Percentiles rank a stretch among this genome's conserved stretches.
These are phyloP conservation scores for Hyperoodon ampullatus DNA, from an alignment of 2,113 vertebrate species.

Conservation along the genomic window DNA sequence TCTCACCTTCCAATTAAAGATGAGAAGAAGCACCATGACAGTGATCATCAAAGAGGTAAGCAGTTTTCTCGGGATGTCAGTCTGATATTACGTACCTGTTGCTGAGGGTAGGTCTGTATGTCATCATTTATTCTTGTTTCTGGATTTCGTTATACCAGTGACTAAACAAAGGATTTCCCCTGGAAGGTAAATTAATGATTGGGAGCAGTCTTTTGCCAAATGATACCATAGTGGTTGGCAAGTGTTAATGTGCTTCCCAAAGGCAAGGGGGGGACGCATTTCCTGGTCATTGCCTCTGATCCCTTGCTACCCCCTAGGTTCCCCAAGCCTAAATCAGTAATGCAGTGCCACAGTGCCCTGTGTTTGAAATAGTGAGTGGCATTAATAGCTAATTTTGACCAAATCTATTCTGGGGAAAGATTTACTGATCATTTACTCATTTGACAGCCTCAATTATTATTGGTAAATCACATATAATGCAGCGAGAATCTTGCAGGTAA, in stretches of 20 bases:
- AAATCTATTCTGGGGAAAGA: neutral
- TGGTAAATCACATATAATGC: conserved; percentile 5
- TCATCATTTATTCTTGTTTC: neutral
- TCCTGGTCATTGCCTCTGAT: conserved; percentile 9
- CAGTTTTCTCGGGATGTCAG: accelerated
- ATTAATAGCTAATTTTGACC: conserved; percentile 33
- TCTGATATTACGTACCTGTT: neutral
- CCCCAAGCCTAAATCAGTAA: neutral
- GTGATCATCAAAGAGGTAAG: conserved; percentile 92
- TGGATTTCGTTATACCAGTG: neutral
- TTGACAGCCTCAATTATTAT: conserved; percentile 19
- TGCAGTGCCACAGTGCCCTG: neutral
- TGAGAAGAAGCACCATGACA: conserved; percentile 92
- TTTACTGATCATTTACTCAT: conserved; percentile 30
- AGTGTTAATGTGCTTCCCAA: neutral
- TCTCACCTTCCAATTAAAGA: conserved; percentile 92
- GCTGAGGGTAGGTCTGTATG: neutral
- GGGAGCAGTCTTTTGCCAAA: conserved; percentile 1
- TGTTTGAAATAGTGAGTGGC: neutral
- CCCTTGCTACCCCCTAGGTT: neutral
- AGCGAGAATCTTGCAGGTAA: conserved; percentile 28
- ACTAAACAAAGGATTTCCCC: conserved; percentile 26
- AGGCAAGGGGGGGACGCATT: neutral
- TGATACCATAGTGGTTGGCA: neutral
- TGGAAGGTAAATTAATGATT: conserved; percentile 28